Percentiles rank a stretch among this genome's conserved stretches.
Evolutionary conservation across 2,888 invertebrate species (phyloP).

Genomic region (Tachystola acroxantha): DNA sequence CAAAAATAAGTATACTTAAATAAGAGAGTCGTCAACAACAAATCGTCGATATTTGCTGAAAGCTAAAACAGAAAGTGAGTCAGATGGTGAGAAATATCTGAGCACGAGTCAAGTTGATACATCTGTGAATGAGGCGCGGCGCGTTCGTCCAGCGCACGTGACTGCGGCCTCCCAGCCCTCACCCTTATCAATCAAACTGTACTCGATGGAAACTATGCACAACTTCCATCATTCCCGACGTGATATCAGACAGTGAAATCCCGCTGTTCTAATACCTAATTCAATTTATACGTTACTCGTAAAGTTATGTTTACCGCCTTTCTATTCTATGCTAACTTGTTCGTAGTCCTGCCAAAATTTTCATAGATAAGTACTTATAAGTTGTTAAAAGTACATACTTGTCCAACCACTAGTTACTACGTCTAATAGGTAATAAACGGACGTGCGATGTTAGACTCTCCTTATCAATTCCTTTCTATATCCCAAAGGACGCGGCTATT

Average conservation of each 20-base stretch:
- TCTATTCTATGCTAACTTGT: too few relatives aligned
- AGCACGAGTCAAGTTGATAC: conserved; percentile 40
- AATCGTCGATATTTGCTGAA: too few relatives aligned
- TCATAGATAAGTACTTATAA: too few relatives aligned
- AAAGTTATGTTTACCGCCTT: neutral
- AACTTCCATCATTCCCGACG: conserved; percentile 36
- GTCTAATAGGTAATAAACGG: too few relatives aligned
- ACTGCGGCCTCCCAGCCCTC: conserved; percentile 19
- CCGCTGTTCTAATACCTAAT: neutral
- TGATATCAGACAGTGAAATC: conserved; percentile 12
- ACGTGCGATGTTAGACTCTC: too few relatives aligned
- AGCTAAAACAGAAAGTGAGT: conserved; percentile 9
- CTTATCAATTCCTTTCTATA: too few relatives aligned
- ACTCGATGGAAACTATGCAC: conserved; percentile 39
- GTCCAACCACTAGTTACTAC: too few relatives aligned
- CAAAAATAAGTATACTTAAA: too few relatives aligned
- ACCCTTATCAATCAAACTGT: conserved; percentile 55
- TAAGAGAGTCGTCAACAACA: too few relatives aligned
- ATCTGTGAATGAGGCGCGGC: conserved; percentile 28
- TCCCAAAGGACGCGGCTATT: too few relatives aligned
- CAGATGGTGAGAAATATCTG: conserved; percentile 41
- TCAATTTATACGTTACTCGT: neutral
- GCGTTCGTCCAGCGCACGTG: conserved; percentile 19
- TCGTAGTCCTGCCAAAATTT: too few relatives aligned
- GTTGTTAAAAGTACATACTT: too few relatives aligned